These are phyloP conservation scores for Sinosuthora webbiana DNA, from an alignment of 2,113 vertebrate species.

Conservation along the genomic window DNA sequence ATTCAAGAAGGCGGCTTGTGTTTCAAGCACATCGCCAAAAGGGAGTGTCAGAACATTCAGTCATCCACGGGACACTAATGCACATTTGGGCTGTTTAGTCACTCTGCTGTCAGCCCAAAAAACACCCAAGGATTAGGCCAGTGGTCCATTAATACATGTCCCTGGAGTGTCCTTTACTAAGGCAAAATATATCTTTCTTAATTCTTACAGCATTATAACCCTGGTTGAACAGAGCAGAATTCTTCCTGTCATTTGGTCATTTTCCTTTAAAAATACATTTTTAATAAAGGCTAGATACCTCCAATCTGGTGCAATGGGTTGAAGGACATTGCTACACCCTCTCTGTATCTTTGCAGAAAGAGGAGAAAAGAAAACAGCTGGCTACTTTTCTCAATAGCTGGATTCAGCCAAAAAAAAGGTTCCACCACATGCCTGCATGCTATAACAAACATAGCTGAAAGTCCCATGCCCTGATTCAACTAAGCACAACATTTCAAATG, in stretches of 20 bases:
- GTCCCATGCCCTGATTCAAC: neutral
- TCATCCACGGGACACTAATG: neutral
- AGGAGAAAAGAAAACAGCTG: neutral
- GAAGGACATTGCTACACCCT: neutral
- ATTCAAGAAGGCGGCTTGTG: neutral
- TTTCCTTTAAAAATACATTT: neutral
- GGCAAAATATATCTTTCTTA: conserved; percentile 1
- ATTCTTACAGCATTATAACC: neutral
- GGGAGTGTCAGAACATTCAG: neutral
- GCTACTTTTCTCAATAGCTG: neutral
- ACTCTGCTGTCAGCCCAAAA: conserved; percentile 2
- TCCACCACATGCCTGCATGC: accelerated
- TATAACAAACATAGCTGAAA: neutral
- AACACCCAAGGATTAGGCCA: neutral
- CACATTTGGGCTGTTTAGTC: neutral
- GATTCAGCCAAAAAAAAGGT: neutral
- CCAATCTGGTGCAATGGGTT: neutral
- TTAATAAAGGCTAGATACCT: neutral
- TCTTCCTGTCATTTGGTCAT: neutral
- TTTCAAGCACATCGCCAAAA: neutral
- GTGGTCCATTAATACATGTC: neutral
- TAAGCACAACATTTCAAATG: neutral
- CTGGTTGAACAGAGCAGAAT: neutral
- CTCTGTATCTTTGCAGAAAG: neutral
- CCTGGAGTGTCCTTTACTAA: neutral